Percentiles rank a stretch among this genome's conserved stretches.
Evolutionary conservation across 2,113 vertebrate genomes (phyloP).

Genomic region (Sceloporus undulatus): DNA sequence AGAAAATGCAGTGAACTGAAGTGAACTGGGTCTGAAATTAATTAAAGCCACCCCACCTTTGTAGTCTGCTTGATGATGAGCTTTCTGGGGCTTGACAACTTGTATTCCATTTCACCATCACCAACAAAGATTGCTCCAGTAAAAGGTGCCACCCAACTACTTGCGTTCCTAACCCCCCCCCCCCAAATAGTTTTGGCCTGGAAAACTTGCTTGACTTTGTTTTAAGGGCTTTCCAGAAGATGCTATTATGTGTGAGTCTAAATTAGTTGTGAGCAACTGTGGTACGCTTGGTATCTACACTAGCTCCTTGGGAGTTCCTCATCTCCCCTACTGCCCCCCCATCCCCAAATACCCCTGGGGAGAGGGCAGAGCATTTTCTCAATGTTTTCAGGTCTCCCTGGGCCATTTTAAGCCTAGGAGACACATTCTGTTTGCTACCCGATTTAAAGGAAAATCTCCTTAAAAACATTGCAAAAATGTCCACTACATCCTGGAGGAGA

Average conservation of each 20-base stretch:
- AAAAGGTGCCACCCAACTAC: background rate
- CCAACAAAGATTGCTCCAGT: background rate
- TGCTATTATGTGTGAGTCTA: background rate
- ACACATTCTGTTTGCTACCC: too few species aligned
- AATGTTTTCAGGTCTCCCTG: too few species aligned
- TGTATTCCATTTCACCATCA: background rate
- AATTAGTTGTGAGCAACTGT: too few species aligned
- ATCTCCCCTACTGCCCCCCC: too few species aligned
- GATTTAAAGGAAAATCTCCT: too few species aligned
- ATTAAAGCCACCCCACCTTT: background rate
- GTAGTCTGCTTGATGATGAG: background rate
- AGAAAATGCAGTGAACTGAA: slow-evolving; percentile 2
- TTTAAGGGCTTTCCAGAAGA: background rate
- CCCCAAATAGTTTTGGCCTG: background rate
- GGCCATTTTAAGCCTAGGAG: too few species aligned
- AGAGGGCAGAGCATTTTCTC: too few species aligned
- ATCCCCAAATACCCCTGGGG: too few species aligned
- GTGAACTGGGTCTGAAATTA: background rate
- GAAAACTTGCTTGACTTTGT: background rate
- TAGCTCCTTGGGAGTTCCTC: too few species aligned
- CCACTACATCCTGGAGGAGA: background rate
- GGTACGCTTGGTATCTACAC: too few species aligned
- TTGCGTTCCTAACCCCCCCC: background rate
- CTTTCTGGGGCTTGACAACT: background rate
- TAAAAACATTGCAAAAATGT: too few species aligned